Base-by-base conservation (phyloP, 2,113 vertebrate genomes). In the Lepisosteus osseus region DNA sequence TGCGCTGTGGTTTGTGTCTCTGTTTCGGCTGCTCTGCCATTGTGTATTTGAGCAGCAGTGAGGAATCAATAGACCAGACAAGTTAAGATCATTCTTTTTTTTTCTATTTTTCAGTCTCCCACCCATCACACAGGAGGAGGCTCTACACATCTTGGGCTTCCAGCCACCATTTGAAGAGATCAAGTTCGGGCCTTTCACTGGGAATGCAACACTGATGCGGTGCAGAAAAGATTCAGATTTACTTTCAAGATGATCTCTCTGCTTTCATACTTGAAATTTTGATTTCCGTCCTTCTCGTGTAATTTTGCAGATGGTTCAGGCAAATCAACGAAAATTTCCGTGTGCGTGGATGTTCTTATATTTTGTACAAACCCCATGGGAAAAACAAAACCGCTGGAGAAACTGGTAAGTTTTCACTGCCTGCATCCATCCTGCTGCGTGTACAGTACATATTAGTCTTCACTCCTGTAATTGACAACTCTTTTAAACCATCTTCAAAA, bases 321-420 rank as follows among this genome's bases (percentile, higher is more conserved):
- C 97, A 98, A 90, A 97, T 99, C 87, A 99, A 98, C 15, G 97
- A 99, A 79, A 89, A 98, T 75, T 98, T 98, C 84, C 89, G 93
- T 70, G 93, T 98, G 43, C 95, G 96, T 85, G 97, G 97, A 63
- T 98, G 95, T 77, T 97, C 96, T 0, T 98, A 98, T 76, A 95
- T 98, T 86, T 86, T 98, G 1, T 99, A 99, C 87, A 99, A 99
- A 80, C 97, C 97, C 55, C 95, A 99, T 17, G 97, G 97, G 61
- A 98, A 97, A 88, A 96, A 98, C 87, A 98, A 97, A 91, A 99
- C 97, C 2, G 97, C 97, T 64, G 97, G 97, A 86, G 97, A 99
- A 86, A 97, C 96, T 14, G 96, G 97, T 95, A 84, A 71, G 93
- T 0, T 29, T 29, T 29, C 29, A 29, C 29, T 29, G 29, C 29